Evolutionary conservation across 2,797 vertebrate genomes (phyloP), one percentile per base, ranked within the genome.

Genomic region (Capromys pilorides): DNA sequence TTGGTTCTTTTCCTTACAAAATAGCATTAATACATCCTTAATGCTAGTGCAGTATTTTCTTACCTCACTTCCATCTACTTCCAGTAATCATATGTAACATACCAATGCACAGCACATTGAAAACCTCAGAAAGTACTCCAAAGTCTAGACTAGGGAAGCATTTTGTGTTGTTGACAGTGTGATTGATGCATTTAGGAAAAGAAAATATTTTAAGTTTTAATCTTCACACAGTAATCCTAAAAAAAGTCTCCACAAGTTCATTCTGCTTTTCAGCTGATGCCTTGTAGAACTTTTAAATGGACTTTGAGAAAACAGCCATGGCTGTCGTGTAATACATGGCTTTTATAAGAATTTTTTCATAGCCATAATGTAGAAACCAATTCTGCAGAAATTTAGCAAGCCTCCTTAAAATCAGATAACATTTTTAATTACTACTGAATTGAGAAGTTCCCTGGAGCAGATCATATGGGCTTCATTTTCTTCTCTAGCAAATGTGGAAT

Each of bases 331-430:
- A 36, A 71, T 18, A 11, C 54, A 59, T 82, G 85, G 54, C 22
- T 36, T 86, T 82, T 73, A 22, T 59, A 69, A 78, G 26, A 1
- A 10, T 62, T 78, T 33, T 33, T n/a, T 94, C 36, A 19, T 61
- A 86, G 6, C 18, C 2, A 31, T 39, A 13, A 33, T 88, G 6
- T 82, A 1, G 71, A 80, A 93, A 49, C 31, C 16, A 54, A 67
- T 96, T 86, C 62, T 96, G 21, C 19, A 82, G 61, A 95, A 89
- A 78, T 85, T 26, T 88, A 81, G 49, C 75, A 90, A 31, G 49
- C 66, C 61, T 80, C 45, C 94, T 83, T 78, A 90, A 94, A 90
- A 31, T 90, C 61, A 77, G 49, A 21, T 49, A 41, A 12, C 39
- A 2, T 83, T 90, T 95, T 95, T 59, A 61, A 0, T 94, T 67